Evolutionary conservation across 2,888 invertebrate genomes (phyloP).

Genomic region (Apamea anceps): DNA sequence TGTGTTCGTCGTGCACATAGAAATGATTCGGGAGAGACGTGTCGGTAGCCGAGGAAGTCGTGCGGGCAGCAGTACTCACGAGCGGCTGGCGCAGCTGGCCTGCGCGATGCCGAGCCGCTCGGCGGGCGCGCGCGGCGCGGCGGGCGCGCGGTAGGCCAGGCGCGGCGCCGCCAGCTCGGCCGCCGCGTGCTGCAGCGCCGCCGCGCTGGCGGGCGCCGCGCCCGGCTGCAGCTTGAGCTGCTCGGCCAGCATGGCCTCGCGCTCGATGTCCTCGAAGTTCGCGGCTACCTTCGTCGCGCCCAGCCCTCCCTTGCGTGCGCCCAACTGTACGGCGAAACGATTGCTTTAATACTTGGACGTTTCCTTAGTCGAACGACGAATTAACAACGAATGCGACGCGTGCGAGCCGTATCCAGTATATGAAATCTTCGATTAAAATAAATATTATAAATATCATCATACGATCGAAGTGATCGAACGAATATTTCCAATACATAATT

Average conservation of each 20-base stretch:
- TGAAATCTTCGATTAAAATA: neutral
- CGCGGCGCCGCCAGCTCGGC: constrained; percentile 93
- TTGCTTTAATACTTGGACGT: neutral
- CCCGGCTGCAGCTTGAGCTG: constrained; percentile 91
- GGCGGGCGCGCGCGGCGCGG: constrained; percentile 68
- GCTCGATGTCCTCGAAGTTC: constrained; percentile 98
- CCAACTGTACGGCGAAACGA: constrained; percentile 90
- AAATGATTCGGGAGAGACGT: neutral
- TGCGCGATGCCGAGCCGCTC: constrained; percentile 98
- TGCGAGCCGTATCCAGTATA: neutral
- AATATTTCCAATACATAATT: neutral
- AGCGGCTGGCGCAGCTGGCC: constrained; percentile 68
- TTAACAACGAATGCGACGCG: neutral
- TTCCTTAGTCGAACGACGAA: neutral
- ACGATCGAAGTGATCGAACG: neutral
- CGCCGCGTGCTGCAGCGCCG: constrained; percentile 82
- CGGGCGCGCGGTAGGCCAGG: constrained; percentile 94
- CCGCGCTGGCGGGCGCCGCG: constrained; percentile 5
- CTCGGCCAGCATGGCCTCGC: constrained; percentile 96
- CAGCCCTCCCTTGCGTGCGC: constrained; percentile 96
- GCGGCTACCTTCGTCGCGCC: constrained; percentile 98
- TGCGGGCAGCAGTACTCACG: constrained; percentile 58
- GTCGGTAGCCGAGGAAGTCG: neutral
- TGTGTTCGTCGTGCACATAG: neutral
- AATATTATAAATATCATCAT: neutral